These are phyloP conservation scores for Sturmia bella DNA, from an alignment of 2,888 invertebrate species.

Conservation along the genomic window DNA sequence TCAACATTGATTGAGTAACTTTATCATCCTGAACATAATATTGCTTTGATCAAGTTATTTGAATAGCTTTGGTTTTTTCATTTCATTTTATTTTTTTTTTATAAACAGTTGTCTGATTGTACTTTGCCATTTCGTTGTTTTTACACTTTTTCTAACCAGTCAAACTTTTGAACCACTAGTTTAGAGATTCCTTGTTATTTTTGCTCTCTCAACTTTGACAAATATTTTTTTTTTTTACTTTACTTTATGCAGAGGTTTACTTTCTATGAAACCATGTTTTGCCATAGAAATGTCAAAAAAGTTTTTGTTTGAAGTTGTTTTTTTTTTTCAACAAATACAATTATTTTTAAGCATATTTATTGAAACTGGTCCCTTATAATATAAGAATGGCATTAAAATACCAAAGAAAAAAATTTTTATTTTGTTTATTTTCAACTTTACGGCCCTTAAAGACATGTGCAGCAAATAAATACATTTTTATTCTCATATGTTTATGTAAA, in stretches of 20 bases:
- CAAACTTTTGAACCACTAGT: conserved; percentile 47
- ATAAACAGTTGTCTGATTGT: conserved; percentile 48
- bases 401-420: too few species aligned
- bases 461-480: too few species aligned
- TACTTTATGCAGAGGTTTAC: background rate
- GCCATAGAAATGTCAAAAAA: conserved; percentile 50
- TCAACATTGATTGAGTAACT: conserved; percentile 49
- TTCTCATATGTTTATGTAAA: too few species aligned
- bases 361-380: too few species aligned
- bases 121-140: background rate
- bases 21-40: conserved; percentile 33
- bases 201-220: conserved; percentile 26
- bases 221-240: conserved; percentile 29
- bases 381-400: too few species aligned
- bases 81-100: background rate
- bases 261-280: conserved; percentile 5
- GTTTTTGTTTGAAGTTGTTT: conserved; percentile 29
- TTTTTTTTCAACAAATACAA: conserved; percentile 10
- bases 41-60: conserved; percentile 41
- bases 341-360: conserved; percentile 18
- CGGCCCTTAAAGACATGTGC: too few species aligned
- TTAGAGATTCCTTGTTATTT: background rate
- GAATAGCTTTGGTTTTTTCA: conserved; percentile 14
- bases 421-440: too few species aligned
- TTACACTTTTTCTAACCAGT: background rate